Percentiles rank a stretch among this genome's conserved stretches.
Conservation (phyloP, 1,140 invertebrate species). For the Drosophila sp. region DNA sequence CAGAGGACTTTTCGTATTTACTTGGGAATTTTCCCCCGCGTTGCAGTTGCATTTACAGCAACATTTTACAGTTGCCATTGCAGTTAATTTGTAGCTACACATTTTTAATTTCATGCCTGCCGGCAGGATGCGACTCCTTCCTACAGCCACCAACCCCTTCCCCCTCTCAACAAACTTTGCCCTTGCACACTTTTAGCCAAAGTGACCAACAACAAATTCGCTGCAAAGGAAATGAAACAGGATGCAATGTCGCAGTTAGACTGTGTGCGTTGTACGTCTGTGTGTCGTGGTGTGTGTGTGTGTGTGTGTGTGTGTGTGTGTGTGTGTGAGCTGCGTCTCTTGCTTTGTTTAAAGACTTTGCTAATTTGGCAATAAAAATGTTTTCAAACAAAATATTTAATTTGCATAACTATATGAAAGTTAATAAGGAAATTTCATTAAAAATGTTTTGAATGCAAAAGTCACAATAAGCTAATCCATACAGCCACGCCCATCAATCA, state of each 20-base stretch:
- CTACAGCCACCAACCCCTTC: not conserved
- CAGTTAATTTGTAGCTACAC: constrained; percentile 68
- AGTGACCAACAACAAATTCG: constrained; percentile 13
- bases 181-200: constrained; percentile 13
- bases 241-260: constrained; percentile 16
- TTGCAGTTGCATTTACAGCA: constrained; percentile 1
- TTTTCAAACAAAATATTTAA: constrained; percentile 4
- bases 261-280: not conserved
- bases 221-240: constrained; percentile 31
- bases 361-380: constrained; percentile 5
- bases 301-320: not conserved
- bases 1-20: constrained; percentile 40
- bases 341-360: constrained; percentile 16
- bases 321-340: not conserved
- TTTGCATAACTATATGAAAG: constrained; percentile 2
- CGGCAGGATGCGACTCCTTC: constrained; percentile 17
- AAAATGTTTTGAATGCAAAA: constrained; percentile 34
- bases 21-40: constrained; percentile 14
- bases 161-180: no score
- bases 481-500: constrained; percentile 42
- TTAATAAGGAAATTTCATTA: constrained; percentile 15
- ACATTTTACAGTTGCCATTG: constrained; percentile 39
- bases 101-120: constrained; percentile 43
- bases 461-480: constrained; percentile 12
- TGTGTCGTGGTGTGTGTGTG: not conserved